Conservation (phyloP, 1,140 invertebrate genomes). For the Papilio polytes region DNA sequence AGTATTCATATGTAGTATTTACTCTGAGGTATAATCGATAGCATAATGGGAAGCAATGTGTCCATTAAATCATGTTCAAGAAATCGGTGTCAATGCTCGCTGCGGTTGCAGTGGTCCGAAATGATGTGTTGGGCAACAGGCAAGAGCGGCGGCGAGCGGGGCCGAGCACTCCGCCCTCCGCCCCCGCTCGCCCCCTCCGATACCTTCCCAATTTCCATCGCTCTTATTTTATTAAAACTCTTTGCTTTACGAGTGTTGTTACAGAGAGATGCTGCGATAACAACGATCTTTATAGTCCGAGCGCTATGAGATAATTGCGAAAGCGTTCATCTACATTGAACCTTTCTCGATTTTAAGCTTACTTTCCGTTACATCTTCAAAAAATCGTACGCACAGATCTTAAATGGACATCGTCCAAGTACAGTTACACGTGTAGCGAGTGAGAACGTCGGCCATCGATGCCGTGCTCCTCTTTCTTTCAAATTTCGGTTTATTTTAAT, state of each 20-base stretch:
- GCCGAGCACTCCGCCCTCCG: constrained; percentile 61
- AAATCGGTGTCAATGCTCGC: constrained; percentile 82
- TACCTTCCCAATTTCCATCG: constrained; percentile 43
- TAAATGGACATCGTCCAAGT: constrained; percentile 13
- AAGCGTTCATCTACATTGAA: not conserved
- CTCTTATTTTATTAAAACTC: constrained; percentile 36
- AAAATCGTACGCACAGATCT: constrained; percentile 2
- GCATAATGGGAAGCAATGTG: constrained; percentile 33
- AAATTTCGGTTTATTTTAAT: constrained; percentile 68
- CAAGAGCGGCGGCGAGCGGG: constrained; percentile 53
- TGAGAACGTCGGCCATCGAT: constrained; percentile 51
- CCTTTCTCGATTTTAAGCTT: constrained; percentile 23
- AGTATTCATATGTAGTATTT: no score
- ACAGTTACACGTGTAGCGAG: constrained; percentile 50
- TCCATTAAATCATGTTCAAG: constrained; percentile 66
- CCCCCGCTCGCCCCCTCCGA: constrained; percentile 63
- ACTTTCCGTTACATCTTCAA: constrained; percentile 18
- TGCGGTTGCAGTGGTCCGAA: constrained; percentile 81
- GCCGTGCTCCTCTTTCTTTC: constrained; percentile 48
- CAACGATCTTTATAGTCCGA: constrained; percentile 15
- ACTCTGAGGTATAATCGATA: not conserved
- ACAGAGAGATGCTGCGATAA: constrained; percentile 24
- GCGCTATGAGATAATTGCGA: constrained; percentile 6
- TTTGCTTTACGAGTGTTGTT: constrained; percentile 33
- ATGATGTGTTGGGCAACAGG: constrained; percentile 76